Base-by-base conservation (phyloP, 2,113 vertebrate genomes). In the Sinocyclocheilus anophthalmus region DNA sequence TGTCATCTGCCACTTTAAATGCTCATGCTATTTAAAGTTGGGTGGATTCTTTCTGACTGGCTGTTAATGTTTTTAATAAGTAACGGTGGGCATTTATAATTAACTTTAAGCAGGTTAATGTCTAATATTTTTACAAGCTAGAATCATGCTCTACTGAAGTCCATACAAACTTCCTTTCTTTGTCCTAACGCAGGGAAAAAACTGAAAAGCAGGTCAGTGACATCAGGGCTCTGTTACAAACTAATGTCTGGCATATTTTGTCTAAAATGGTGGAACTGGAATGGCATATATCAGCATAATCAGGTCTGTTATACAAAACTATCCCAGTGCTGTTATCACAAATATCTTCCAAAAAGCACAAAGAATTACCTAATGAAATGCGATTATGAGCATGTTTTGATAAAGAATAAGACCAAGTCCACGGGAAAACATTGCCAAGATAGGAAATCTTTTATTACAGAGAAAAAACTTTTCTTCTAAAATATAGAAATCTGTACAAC, bases 401-500 rank as follows among this genome's bases (percentile, higher is more conserved):
- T 72, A 85, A 93, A 93, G 57, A 92, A 94, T 22, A 84, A 61
- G 87, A 94, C 88, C 59, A 90, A 20, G 65, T 84, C 82, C 86
- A 89, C 88, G 45, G 88, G 83, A 39, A 78, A 72, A 94, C 91
- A 91, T 92, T 94, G 95, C 94, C 94, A 95, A 96, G 95, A 96
- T 95, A 96, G 94, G 95, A 96, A 95, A 95, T 95, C 93, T 98
- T 99, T 99, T 99, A 99, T 99, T 99, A 99, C 97, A 99, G 97
- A 97, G 96, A 97, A 97, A 96, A 96, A 96, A 96, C 96, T 97
- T 98, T 97, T 98, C 97, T 98, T 99, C 95, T 96, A 99, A 99
- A 99, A 99, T 98, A 99, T 99, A 99, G 98, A 99, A 99, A 99
- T 99, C 98, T 99, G 97, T 99, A 99, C 98, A 99, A 98, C 97